Evolutionary conservation across 2,797 vertebrate species (phyloP), one percentile per base, ranked within the genome.

Genomic region (Sylvilagus floridanus): DNA sequence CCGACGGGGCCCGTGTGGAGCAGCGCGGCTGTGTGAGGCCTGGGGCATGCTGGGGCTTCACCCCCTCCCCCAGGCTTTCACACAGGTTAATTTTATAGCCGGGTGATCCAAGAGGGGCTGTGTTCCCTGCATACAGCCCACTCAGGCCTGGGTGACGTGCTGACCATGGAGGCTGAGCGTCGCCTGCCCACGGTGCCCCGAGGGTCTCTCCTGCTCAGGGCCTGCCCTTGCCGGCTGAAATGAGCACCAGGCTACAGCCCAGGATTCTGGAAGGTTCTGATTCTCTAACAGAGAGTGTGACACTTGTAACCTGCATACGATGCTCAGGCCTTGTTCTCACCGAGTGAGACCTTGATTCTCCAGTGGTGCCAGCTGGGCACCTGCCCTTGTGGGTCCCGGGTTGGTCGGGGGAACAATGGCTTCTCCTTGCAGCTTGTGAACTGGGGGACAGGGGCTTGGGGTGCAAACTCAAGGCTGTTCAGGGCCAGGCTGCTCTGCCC

Each of bases 11-110:
- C 28, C 5, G 21, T 75, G 28, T 4, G 1, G 50, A 47, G 54
- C 32, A 57, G 5, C 0, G 2, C 7, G 52, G 26, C 3, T 0
- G n/a, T 5, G 30, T 0, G 2, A 30, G 21, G 4, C 35, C 17
- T 0, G 24, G 35, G 35, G 22, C 50, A 17, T 0, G 5, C 84
- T 54, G 57, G 72, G 57, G 14, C 26, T 57, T 73, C 17, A 9
- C 9, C n/a, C 28, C 28, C 3, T 9, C 60, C 24, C 17, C 60
- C 12, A 28, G 3, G 65, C 37, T n/a, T n/a, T 37, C 57, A 81
- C n/a, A 26, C 24, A 24, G 11, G n/a, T 42, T 42, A 60, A 60
- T 10, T 84, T 32, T 32, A 11, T 4, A n/a, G 54, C 21, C 19
- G 24, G 1, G 42, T 26, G 12, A 10, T 30, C 71, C 35, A 26